Evolutionary conservation across 2,113 vertebrate genomes (phyloP).

Genomic region (Ciconia boyciana): DNA sequence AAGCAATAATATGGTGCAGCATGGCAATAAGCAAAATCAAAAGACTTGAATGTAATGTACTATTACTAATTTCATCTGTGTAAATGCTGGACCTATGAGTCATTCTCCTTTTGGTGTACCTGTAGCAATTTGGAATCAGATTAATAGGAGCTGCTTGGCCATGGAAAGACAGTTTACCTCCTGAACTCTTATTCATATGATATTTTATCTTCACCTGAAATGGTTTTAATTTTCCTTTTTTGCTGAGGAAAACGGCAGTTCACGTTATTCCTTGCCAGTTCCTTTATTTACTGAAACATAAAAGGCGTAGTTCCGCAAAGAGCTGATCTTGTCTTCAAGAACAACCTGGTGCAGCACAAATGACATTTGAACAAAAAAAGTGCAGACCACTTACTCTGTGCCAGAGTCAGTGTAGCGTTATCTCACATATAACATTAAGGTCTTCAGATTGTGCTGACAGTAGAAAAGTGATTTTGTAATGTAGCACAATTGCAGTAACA

Average conservation of each 20-base stretch:
- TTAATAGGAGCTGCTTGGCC: slow-evolving; percentile 3
- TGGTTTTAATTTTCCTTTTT: slow-evolving; percentile 25
- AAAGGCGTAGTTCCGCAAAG: neutral
- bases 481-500: slow-evolving; percentile 55
- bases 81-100: slow-evolving; percentile 11
- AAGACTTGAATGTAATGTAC: slow-evolving; percentile 42
- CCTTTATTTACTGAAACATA: slow-evolving; percentile 7
- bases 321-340: slow-evolving; percentile 29
- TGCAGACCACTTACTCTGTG: slow-evolving; percentile 10
- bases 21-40: slow-evolving; percentile 35
- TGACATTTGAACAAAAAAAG: neutral
- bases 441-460: slow-evolving; percentile 34
- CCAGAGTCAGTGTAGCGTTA: neutral
- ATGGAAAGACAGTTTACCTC: slow-evolving; percentile 15
- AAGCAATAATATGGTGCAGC: slow-evolving; percentile 44
- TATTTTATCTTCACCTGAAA: neutral
- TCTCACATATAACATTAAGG: neutral
- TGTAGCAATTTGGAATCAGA: neutral
- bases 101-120: slow-evolving; percentile 7
- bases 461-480: slow-evolving; percentile 34
- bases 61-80: neutral
- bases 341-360: slow-evolving; percentile 19
- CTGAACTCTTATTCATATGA: neutral
- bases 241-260: slow-evolving; percentile 21
- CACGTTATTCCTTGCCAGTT: slow-evolving; percentile 26